These are phyloP conservation scores for Melieria omissa DNA, from an alignment of 2,888 invertebrate species.

Conservation along the genomic window DNA sequence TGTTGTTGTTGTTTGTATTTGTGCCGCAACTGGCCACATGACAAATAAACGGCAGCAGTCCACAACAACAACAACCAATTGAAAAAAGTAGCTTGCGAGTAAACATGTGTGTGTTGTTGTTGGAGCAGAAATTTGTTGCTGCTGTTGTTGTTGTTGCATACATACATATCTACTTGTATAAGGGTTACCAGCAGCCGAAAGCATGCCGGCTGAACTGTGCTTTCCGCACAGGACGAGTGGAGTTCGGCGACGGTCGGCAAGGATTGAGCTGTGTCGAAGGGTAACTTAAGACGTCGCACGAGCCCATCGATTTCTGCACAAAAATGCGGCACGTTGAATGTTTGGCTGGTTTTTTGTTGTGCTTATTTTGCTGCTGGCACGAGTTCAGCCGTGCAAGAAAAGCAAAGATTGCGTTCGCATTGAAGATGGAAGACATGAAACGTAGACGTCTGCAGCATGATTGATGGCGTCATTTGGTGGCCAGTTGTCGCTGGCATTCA, in stretches of 20 bases:
- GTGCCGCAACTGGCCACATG: conserved; percentile 5
- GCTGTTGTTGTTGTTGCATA: background rate
- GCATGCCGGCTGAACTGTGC: background rate
- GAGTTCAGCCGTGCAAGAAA: too few relatives aligned
- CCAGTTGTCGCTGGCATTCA: too few relatives aligned
- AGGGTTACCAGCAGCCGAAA: conserved; percentile 27
- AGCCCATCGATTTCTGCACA: conserved; percentile 26
- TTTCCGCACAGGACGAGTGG: background rate
- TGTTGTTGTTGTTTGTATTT: background rate
- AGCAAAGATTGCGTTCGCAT: too few relatives aligned
- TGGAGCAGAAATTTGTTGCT: background rate
- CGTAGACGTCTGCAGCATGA: too few relatives aligned
- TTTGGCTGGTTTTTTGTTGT: too few relatives aligned
- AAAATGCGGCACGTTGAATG: background rate
- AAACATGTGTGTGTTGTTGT: too few relatives aligned
- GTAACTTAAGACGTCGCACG: conserved; percentile 22
- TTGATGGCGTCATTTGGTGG: too few relatives aligned
- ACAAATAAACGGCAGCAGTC: too few relatives aligned
- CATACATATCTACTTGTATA: background rate
- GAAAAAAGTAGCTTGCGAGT: conserved; percentile 1
- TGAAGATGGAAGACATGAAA: too few relatives aligned
- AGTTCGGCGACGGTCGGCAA: background rate
- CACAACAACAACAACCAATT: background rate
- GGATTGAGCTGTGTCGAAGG: background rate
- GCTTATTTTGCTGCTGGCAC: too few relatives aligned